Percentiles rank a stretch among this genome's conserved stretches.
Conservation (phyloP, 2,888 invertebrate species). For the Lagria hirta region DNA sequence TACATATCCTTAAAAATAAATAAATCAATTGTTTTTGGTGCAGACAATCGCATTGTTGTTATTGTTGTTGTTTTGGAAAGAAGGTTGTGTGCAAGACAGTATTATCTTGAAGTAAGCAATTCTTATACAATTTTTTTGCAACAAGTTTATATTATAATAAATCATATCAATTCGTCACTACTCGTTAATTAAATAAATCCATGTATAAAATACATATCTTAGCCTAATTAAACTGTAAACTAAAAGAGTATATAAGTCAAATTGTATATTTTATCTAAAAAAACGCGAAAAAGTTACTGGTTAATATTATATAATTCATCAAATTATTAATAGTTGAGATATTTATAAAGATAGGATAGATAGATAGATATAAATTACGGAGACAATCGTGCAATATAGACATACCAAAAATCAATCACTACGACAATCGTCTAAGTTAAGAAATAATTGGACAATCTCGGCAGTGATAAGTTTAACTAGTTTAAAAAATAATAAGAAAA, state of each 20-base stretch:
- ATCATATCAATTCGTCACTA: slow-evolving; percentile 18
- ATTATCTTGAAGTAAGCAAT: slow-evolving; percentile 25
- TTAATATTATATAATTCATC: slow-evolving; percentile 34
- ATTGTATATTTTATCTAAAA: slow-evolving; percentile 42
- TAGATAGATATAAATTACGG: slow-evolving; percentile 21
- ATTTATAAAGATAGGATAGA: slow-evolving; percentile 30
- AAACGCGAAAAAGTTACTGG: slow-evolving; percentile 31
- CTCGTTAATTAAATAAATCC: slow-evolving; percentile 33
- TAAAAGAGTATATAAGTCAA: slow-evolving; percentile 29
- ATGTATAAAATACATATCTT: slow-evolving; percentile 45
- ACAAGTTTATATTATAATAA: no score
- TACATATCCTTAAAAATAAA: slow-evolving; percentile 38
- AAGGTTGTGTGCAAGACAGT: slow-evolving; percentile 36
- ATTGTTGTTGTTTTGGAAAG: slow-evolving; percentile 24
- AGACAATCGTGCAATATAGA: slow-evolving; percentile 51
- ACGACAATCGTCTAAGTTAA: slow-evolving; percentile 28
- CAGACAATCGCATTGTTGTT: slow-evolving; percentile 32
- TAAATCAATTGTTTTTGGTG: no score
- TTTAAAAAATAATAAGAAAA: no score
- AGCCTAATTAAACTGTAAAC: slow-evolving; percentile 38
- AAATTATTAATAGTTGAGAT: slow-evolving; percentile 35
- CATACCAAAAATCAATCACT: slow-evolving; percentile 42
- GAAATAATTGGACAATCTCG: slow-evolving; percentile 27
- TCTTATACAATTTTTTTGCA: slow-evolving; percentile 8
- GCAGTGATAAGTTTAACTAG: background rate